Evolutionary conservation across 2,888 invertebrate genomes (phyloP).

Genomic region (Hedychridium roseum): DNA sequence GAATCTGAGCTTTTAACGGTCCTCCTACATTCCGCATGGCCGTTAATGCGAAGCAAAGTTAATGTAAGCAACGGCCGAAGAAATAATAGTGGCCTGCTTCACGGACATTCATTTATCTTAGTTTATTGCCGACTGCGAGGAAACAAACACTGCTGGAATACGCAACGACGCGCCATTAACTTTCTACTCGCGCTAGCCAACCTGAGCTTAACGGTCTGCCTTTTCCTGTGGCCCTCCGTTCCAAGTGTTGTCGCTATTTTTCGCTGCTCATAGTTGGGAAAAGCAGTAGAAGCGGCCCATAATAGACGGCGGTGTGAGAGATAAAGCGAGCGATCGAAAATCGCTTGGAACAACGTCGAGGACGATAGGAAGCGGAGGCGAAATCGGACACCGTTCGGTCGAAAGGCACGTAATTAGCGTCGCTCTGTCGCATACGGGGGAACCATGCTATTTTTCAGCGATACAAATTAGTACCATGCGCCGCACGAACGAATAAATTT

Average conservation of each 20-base stretch:
- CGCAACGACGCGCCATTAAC: constrained; percentile 59
- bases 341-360: constrained; percentile 1
- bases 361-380: constrained; percentile 21
- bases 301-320: constrained; percentile 3
- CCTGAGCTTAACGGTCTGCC: constrained; percentile 49
- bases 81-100: constrained; percentile 55
- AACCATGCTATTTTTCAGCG: constrained; percentile 33
- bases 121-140: constrained; percentile 59
- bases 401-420: constrained; percentile 39
- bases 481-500: constrained; percentile 48
- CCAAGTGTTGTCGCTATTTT: no score
- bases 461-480: constrained; percentile 43
- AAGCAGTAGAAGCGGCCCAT: not conserved
- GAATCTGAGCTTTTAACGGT: constrained; percentile 40
- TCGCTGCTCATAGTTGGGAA: constrained; percentile 6
- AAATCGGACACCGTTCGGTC: constrained; percentile 37
- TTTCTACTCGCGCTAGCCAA: constrained; percentile 47
- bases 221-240: no score
- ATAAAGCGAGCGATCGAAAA: not conserved
- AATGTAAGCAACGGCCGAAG: constrained; percentile 58
- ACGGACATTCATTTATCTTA: constrained; percentile 59
- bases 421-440: constrained; percentile 25
- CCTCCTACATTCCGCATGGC: constrained; percentile 38
- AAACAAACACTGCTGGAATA: constrained; percentile 59
- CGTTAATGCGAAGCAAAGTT: constrained; percentile 49